A percentile compares a stretch with the other conserved stretches of the same genome.
Conservation (phyloP, 37 sponge, comb jelly and placozoan species). For the Corticium candelabrum region DNA sequence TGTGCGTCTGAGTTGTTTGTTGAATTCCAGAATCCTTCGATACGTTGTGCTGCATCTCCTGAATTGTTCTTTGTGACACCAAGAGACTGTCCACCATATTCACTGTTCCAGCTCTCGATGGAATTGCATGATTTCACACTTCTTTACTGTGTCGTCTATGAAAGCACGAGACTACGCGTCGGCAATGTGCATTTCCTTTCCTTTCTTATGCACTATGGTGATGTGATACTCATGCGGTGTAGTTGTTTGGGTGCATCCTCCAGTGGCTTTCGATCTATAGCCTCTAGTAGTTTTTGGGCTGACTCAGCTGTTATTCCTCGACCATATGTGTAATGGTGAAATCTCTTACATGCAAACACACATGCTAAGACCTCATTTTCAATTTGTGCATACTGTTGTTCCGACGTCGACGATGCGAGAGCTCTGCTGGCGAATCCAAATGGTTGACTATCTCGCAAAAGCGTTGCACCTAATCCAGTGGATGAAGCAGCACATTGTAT, state of each 20-base stretch:
- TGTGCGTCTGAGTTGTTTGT: too few relatives aligned
- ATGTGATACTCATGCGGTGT: not conserved
- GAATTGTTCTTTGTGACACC: too few relatives aligned
- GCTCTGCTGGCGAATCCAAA: slow-evolving; percentile 13
- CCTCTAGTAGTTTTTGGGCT: slow-evolving; percentile 29
- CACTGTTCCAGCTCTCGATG: too few relatives aligned
- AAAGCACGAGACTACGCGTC: slow-evolving; percentile 13
- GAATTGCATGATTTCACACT: too few relatives aligned
- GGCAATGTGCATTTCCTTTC: slow-evolving; percentile 10
- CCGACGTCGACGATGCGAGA: slow-evolving; percentile 8
- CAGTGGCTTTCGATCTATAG: not conserved
- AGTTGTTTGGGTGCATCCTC: slow-evolving; percentile 3
- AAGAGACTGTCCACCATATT: too few relatives aligned
- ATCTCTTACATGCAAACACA: slow-evolving; percentile 19
- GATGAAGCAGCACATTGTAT: slow-evolving; percentile 3
- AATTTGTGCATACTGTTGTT: slow-evolving; percentile 25
- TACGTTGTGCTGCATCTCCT: too few relatives aligned
- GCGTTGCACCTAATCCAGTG: slow-evolving; percentile 17
- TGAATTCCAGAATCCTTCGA: too few relatives aligned
- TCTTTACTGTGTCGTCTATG: not conserved
- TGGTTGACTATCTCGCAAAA: slow-evolving; percentile 18
- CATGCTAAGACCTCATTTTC: too few relatives aligned
- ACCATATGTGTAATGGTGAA: slow-evolving; percentile 20
- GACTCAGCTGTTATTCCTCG: slow-evolving; percentile 7
- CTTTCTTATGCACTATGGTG: slow-evolving; percentile 1